A percentile compares a stretch with the other conserved stretches of the same genome.
These are phyloP conservation scores for Orientallactaga sibirica DNA, from an alignment of 2,797 vertebrate species.

Conservation along the genomic window DNA sequence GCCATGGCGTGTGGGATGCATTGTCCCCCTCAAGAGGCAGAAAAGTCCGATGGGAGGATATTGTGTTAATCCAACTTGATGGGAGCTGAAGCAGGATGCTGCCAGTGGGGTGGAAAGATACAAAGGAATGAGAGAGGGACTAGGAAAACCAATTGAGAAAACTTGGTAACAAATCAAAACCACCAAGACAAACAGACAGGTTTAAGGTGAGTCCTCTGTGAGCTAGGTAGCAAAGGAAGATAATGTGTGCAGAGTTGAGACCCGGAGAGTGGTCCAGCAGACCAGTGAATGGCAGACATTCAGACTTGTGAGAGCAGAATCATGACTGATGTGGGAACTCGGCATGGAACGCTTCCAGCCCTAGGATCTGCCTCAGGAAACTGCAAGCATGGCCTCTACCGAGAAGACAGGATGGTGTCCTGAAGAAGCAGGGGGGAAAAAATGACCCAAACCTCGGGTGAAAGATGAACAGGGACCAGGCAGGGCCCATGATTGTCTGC, in stretches of 20 bases:
- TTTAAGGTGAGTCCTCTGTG: neutral
- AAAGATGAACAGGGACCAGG: neutral
- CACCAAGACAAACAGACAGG: neutral
- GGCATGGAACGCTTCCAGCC: neutral
- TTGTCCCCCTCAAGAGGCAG: neutral
- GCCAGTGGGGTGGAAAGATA: neutral
- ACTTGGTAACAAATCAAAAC: neutral
- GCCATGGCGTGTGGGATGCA: neutral
- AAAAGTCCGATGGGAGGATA: neutral
- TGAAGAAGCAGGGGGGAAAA: neutral
- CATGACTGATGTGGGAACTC: neutral
- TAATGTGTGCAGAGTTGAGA: neutral
- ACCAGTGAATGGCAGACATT: neutral
- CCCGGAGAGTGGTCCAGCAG: neutral
- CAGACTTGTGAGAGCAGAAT: too few species aligned
- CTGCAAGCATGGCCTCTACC: too few species aligned
- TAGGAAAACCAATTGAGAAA: too few species aligned
- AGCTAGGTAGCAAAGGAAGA: too few species aligned
- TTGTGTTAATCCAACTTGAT: neutral
- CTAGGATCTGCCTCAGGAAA: neutral
- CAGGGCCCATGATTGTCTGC: neutral
- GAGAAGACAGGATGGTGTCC: too few species aligned
- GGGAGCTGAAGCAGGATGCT: neutral
- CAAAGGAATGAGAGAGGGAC: neutral
- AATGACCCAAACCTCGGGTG: neutral